phyloP scores from a whole-genome alignment of 2,888 invertebrate genomes.

The Agrypnus murinus region DNA sequence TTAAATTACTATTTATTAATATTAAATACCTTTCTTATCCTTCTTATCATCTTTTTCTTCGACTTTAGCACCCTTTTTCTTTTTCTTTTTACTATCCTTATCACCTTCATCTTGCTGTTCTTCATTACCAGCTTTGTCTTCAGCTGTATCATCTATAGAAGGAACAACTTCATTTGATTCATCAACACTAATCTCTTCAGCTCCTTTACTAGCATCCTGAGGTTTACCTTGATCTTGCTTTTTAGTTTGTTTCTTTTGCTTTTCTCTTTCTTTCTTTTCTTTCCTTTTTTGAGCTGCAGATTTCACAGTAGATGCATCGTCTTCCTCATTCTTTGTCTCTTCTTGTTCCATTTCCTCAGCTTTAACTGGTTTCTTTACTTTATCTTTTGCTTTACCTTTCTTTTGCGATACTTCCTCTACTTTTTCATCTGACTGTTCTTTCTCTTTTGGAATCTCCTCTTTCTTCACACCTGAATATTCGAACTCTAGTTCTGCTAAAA shows the following conservation, averaged over 20 bases:
- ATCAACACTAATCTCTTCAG: slow-evolving; percentile 59
- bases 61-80: slow-evolving; percentile 39
- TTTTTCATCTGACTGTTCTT: slow-evolving; percentile 61
- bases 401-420: slow-evolving; percentile 70
- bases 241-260: slow-evolving; percentile 68
- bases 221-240: slow-evolving; percentile 57
- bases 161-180: slow-evolving; percentile 66
- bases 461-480: slow-evolving; percentile 83
- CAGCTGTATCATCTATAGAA: slow-evolving; percentile 66
- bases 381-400: slow-evolving; percentile 55
- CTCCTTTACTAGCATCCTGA: slow-evolving; percentile 51
- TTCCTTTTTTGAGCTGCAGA: slow-evolving; percentile 92
- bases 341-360: slow-evolving; percentile 63
- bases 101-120: slow-evolving; percentile 68
- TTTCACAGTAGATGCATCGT: slow-evolving; percentile 79
- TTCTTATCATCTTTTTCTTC: slow-evolving; percentile 69
- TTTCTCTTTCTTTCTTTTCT: slow-evolving; percentile 89
- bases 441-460: slow-evolving; percentile 70
- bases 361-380: slow-evolving; percentile 47
- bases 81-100: slow-evolving; percentile 44
- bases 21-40: slow-evolving; percentile 75
- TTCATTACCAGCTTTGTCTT: slow-evolving; percentile 63
- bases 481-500: slow-evolving; percentile 87
- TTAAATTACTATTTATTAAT: too few relatives aligned
- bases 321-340: slow-evolving; percentile 72